phyloP scores from a whole-genome alignment of 2,888 invertebrate species.

The Odiellus spinosus region DNA sequence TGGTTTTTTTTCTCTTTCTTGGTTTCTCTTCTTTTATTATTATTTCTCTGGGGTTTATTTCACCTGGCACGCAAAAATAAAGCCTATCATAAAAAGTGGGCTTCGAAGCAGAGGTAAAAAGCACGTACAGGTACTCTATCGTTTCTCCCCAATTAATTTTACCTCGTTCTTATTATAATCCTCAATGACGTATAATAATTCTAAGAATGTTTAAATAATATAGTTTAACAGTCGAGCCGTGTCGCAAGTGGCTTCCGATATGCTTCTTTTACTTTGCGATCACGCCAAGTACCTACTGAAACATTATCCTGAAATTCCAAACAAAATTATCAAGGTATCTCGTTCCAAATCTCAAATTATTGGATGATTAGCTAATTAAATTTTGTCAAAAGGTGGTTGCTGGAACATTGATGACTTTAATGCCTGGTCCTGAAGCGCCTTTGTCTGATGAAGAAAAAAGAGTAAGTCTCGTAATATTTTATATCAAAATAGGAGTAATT shows the following conservation, averaged over 20 bases:
- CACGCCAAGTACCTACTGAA: constrained; percentile 54
- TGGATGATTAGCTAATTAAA: too few species aligned
- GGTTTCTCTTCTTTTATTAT: constrained; percentile 2
- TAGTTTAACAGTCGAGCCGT: constrained; percentile 64
- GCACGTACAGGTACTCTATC: too few species aligned
- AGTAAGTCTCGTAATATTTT: constrained; percentile 18
- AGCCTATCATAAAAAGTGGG: too few species aligned
- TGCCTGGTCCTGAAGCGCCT: constrained; percentile 30
- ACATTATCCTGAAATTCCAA: constrained; percentile 54
- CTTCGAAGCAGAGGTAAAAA: too few species aligned
- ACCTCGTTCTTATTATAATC: background rate
- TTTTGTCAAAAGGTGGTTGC: constrained; percentile 33
- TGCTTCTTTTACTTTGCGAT: constrained; percentile 58
- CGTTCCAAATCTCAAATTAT: background rate
- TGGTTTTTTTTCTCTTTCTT: constrained; percentile 4
- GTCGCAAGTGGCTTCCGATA: constrained; percentile 68
- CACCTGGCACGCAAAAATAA: constrained; percentile 4
- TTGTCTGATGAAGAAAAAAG: constrained; percentile 44
- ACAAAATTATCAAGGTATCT: constrained; percentile 40
- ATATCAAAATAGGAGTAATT: background rate
- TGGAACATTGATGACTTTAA: constrained; percentile 37
- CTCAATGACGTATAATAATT: background rate
- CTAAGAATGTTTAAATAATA: constrained; percentile 24
- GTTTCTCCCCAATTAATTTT: constrained; percentile 10
- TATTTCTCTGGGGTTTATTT: constrained; percentile 15